A percentile compares a stretch with the other conserved stretches of the same genome.
These are phyloP conservation scores for Brachyistius frenatus DNA, from an alignment of 2,113 vertebrate genomes.

Conservation along the genomic window DNA sequence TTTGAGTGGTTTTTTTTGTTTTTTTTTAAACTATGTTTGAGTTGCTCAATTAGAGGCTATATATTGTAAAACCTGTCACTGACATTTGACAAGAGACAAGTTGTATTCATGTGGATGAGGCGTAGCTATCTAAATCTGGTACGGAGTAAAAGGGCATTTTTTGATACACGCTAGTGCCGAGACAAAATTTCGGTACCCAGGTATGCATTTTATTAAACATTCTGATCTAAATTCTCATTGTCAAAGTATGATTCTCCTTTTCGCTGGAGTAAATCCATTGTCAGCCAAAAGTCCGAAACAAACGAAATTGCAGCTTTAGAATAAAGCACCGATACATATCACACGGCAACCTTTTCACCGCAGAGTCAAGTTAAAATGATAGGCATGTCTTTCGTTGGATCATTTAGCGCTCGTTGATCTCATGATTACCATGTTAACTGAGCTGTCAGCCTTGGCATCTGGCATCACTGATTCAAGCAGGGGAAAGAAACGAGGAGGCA, in stretches of 20 bases:
- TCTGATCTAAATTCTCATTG: neutral
- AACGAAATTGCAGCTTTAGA: neutral
- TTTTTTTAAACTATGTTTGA: no score
- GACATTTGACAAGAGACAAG: no score
- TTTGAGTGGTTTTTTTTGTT: no score
- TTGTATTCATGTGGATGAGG: no score
- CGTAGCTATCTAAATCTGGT: no score
- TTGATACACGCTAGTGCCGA: no score
- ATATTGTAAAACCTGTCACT: no score
- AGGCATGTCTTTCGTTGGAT: conserved; percentile 60
- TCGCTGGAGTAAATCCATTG: neutral
- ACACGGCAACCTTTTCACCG: conserved; percentile 7
- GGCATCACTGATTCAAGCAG: conserved; percentile 53
- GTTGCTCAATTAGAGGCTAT: no score
- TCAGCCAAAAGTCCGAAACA: neutral
- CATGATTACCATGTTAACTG: conserved; percentile 74
- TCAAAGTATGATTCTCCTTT: neutral
- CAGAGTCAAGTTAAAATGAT: conserved; percentile 52
- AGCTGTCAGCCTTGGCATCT: conserved; percentile 73
- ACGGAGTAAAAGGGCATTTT: no score
- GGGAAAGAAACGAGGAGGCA: conserved; percentile 48
- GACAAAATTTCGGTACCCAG: no score
- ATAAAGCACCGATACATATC: neutral
- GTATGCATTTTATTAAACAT: neutral
- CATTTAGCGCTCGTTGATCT: conserved; percentile 69